phyloP scores from a whole-genome alignment of 2,113 vertebrate genomes.

The Chaenocephalus aceratus region DNA sequence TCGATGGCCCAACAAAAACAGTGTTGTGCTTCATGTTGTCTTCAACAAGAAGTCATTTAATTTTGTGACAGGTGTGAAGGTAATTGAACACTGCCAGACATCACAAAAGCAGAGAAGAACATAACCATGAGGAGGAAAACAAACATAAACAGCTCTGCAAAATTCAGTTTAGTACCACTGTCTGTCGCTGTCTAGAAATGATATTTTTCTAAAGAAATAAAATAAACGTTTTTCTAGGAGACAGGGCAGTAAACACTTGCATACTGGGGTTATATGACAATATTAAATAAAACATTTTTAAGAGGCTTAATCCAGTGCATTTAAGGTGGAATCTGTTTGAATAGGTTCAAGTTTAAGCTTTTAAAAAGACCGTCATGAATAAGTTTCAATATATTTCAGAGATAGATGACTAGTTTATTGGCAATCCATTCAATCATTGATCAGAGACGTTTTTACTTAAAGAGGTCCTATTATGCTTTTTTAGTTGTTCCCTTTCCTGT shows the following conservation, averaged over 20 bases:
- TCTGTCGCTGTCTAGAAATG: neutral
- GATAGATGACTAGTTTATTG: too few species aligned
- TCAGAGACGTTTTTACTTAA: too few species aligned
- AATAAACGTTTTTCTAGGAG: neutral
- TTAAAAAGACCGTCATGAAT: too few species aligned
- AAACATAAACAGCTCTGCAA: slow-evolving; percentile 14
- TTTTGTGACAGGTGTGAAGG: slow-evolving; percentile 50
- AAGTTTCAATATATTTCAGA: too few species aligned
- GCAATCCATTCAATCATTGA: too few species aligned
- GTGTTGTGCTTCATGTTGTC: slow-evolving; percentile 16
- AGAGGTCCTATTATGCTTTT: too few species aligned
- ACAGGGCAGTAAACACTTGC: neutral
- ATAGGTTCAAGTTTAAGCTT: too few species aligned
- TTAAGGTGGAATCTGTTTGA: neutral
- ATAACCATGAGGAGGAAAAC: slow-evolving; percentile 12
- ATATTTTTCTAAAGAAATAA: neutral
- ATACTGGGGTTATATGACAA: neutral
- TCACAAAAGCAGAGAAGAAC: slow-evolving; percentile 12
- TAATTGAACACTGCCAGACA: slow-evolving; percentile 50
- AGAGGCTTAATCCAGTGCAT: too few species aligned
- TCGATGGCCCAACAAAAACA: slow-evolving; percentile 41
- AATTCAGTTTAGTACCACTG: neutral
- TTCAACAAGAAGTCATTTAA: slow-evolving; percentile 40
- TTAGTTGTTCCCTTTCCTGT: too few species aligned
- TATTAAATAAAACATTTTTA: neutral